Base-by-base conservation (phyloP, 2,113 vertebrate species). In the Halcyon senegalensis region DNA sequence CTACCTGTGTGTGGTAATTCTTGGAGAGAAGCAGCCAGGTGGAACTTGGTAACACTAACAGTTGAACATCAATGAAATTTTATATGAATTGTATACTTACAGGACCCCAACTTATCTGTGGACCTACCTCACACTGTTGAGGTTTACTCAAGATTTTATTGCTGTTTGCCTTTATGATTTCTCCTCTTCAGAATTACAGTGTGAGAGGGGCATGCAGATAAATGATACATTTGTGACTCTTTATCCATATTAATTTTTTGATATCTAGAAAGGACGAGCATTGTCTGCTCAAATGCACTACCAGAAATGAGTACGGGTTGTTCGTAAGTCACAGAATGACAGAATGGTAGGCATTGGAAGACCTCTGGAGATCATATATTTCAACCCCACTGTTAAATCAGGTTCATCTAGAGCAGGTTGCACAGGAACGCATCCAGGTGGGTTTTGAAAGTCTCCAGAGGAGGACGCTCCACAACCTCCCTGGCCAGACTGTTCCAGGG, bases 11-110 rank as follows among this genome's bases (percentile, higher is more conserved):
- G 16, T 53, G 11, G 31, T 7, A 82, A 3, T 35, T 81, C 1
- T 5, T 3, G 7, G 24, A 19, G 1, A 67, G 12, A 64, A 72
- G 8, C 9, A 78, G 2, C 4, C 12, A 81, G 1, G 3, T 9
- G 13, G 17, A 15, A 53, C 8, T n/a, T 2, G 1, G 7, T 59
- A 74, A 67, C 16, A 30, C 4, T 43, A 37, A 59, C 4, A 50
- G 31, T 25, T 37, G 41, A 77, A 43, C 3, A 28, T 12, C 25
- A 35, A 7, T 27, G 21, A 31, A 72, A 21, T 37, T 73, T 86
- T 80, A 28, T 19, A 53, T 16, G 5, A 63, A 4, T 14, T 41
- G 3, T 62, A 53, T 62, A 44, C 33, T 48, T 41, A 24, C 1
- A 63, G 35, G 11, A 63, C 3, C 1, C 9, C 2, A 43, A 19